A percentile compares a stretch with the other conserved stretches of the same genome.
Evolutionary conservation across 1,140 invertebrate genomes (phyloP).

Genomic region (Ridgeia piscesae): DNA sequence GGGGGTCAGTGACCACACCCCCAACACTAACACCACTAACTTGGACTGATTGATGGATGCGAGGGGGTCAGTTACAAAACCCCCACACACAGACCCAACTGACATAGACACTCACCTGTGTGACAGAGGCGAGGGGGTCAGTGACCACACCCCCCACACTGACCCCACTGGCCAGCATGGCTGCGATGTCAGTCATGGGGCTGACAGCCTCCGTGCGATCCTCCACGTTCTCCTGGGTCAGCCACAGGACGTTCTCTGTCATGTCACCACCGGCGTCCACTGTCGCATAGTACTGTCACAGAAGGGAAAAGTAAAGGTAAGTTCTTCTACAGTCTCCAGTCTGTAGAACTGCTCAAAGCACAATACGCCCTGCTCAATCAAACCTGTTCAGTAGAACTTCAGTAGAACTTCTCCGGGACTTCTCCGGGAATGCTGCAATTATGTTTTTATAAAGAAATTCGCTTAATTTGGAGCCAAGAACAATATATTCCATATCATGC

Average conservation of each 20-base stretch:
- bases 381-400: too few relatives aligned
- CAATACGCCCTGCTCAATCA: too few relatives aligned
- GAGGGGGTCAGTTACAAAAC: background rate
- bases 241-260: constrained; percentile 83
- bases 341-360: too few relatives aligned
- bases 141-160: constrained; percentile 85
- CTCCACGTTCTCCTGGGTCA: constrained; percentile 88
- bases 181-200: constrained; percentile 71
- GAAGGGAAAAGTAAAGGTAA: too few relatives aligned
- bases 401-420: too few relatives aligned
- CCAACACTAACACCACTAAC: constrained; percentile 93
- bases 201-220: constrained; percentile 72
- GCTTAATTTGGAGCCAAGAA: too few relatives aligned
- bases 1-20: constrained; percentile 66
- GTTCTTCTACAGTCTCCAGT: too few relatives aligned
- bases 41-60: background rate
- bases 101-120: background rate
- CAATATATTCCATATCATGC: too few relatives aligned
- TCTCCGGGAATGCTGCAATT: too few relatives aligned
- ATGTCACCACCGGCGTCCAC: constrained; percentile 72
- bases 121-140: background rate
- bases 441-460: too few relatives aligned
- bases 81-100: background rate
- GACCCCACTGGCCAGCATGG: constrained; percentile 89
- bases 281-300: constrained; percentile 84